Conservation (phyloP, 2,797 vertebrate genomes). For the Cichlasoma orientale region DNA sequence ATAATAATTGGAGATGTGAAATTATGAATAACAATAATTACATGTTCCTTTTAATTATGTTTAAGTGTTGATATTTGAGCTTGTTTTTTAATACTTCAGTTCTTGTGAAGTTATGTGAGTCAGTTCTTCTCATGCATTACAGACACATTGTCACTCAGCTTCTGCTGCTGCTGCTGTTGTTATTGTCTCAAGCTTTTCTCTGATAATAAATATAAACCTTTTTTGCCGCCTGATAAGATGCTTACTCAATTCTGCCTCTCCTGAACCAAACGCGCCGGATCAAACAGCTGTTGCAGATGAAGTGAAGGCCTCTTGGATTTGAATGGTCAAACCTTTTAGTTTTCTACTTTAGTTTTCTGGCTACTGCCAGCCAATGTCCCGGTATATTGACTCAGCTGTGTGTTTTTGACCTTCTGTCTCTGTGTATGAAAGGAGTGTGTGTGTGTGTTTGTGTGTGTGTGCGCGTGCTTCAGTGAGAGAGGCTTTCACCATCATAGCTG, state of each 20-base stretch:
- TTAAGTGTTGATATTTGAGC: slow-evolving; percentile 25
- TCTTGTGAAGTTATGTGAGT: neutral
- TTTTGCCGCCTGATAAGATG: slow-evolving; percentile 8
- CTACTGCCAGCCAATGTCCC: slow-evolving; percentile 17
- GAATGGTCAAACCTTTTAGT: slow-evolving; percentile 9
- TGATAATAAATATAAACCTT: slow-evolving; percentile 14
- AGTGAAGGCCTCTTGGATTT: neutral
- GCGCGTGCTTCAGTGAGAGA: neutral
- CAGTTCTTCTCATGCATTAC: neutral
- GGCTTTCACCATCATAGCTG: slow-evolving; percentile 15
- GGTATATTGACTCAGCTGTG: slow-evolving; percentile 66
- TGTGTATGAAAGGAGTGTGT: neutral
- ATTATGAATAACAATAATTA: slow-evolving; percentile 43
- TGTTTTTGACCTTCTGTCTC: slow-evolving; percentile 51
- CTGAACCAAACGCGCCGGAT: neutral
- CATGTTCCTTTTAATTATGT: slow-evolving; percentile 11
- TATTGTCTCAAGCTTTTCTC: slow-evolving; percentile 17
- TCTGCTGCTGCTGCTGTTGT: slow-evolving; percentile 17
- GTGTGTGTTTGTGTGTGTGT: neutral
- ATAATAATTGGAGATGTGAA: slow-evolving; percentile 1
- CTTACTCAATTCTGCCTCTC: neutral
- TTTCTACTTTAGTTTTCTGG: no score
- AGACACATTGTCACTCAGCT: slow-evolving; percentile 14
- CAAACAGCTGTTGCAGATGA: neutral
- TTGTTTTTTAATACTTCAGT: slow-evolving; percentile 1